phyloP scores from a whole-genome alignment of 2,797 vertebrate species.

The Onychomys leucogaster region DNA sequence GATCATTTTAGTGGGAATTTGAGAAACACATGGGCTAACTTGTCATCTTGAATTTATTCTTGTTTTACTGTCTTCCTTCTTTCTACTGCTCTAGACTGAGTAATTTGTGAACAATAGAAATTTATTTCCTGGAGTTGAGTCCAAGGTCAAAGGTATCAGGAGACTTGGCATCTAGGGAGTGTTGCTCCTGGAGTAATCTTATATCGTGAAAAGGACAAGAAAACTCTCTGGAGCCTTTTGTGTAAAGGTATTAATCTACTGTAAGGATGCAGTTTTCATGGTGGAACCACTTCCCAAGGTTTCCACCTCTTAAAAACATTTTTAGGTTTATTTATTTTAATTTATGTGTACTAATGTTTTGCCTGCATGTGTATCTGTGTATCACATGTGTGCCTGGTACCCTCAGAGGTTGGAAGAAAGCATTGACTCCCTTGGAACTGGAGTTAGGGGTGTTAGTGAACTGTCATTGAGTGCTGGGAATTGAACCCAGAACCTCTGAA shows the following conservation, averaged over 20 bases:
- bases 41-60: slow-evolving; percentile 15
- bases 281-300: not conserved
- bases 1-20: slow-evolving; percentile 55
- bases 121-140: not conserved
- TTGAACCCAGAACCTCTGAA: not conserved
- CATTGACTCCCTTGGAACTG: not conserved
- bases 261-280: not conserved
- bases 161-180: not conserved
- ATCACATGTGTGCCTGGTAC: not conserved
- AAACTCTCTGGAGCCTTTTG: not conserved
- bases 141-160: not conserved
- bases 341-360: not conserved
- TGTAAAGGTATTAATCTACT: not conserved
- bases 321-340: not conserved
- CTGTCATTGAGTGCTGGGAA: not conserved
- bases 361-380: not conserved
- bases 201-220: not conserved
- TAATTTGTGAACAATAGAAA: not conserved
- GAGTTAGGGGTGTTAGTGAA: not conserved
- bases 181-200: not conserved
- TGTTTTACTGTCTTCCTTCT: not conserved
- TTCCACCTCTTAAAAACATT: not conserved
- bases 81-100: not conserved
- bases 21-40: not conserved
- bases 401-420: not conserved